Percentiles rank a stretch among this genome's conserved stretches.
Conservation (phyloP, 2,113 vertebrate species). For the Camelus bactrianus region DNA sequence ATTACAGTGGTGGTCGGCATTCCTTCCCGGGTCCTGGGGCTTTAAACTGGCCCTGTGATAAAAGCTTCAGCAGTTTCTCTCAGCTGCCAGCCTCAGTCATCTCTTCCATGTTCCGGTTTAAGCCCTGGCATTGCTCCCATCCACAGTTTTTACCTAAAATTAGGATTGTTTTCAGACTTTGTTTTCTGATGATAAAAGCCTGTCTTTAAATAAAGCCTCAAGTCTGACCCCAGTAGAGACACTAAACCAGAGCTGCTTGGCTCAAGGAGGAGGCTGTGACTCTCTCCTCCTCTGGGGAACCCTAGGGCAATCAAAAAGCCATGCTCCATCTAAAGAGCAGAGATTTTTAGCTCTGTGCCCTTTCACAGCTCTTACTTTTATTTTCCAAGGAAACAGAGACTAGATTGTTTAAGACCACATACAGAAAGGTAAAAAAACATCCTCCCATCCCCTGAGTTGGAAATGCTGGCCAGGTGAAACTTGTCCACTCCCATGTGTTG, state of each 20-base stretch:
- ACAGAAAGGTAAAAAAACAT: neutral
- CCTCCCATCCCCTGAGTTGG: neutral
- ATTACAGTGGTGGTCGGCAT: neutral
- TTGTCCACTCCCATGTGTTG: neutral
- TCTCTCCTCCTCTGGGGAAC: neutral
- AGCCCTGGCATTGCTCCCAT: neutral
- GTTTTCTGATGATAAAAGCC: neutral
- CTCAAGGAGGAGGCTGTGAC: neutral
- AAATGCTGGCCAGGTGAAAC: neutral
- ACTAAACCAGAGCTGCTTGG: neutral
- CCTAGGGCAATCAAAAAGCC: neutral
- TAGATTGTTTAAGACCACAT: neutral
- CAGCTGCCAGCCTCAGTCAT: neutral
- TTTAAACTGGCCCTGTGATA: neutral
- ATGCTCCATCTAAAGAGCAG: neutral
- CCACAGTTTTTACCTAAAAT: neutral
- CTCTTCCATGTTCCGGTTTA: neutral
- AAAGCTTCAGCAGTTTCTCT: neutral
- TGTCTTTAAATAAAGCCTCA: neutral
- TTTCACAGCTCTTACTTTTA: neutral
- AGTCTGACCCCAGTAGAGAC: neutral
- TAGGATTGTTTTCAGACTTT: neutral
- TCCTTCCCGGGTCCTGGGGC: neutral
- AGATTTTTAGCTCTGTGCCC: neutral
- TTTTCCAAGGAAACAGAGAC: slow-evolving; percentile 26